Base-by-base conservation (phyloP, 2,113 vertebrate species). In the Ascaphus truei region DNA sequence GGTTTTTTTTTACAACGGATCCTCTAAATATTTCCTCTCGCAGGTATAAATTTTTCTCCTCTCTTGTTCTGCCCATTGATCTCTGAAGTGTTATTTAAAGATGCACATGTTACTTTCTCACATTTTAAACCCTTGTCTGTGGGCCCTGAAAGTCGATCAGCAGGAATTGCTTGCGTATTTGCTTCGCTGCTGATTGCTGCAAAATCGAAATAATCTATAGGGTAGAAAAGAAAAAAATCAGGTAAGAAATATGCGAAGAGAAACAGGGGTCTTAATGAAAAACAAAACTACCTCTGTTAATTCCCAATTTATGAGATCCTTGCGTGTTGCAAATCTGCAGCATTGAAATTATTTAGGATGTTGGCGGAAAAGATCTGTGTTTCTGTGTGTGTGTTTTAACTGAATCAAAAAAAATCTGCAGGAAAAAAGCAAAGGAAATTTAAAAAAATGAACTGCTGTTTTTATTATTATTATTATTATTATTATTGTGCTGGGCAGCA, bases 61-160 rank as follows among this genome's bases (percentile, higher is more conserved):
- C 25, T 5, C 33, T 29, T 65, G 16, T 34, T 34, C 5, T 15
- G 7, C 30, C 47, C 62, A 84, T 84, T 72, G 80, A 84, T 83
- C 77, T 77, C 39, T 55, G 75, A 81, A 84, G 81, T 83, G 79
- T 84, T 84, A 84, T 84, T 84, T 83, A 84, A 84, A 81, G 79
- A 77, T 80, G 81, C 79, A 80, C 82, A 81, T 81, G 81, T 83
- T 77, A 79, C 77, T 84, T 84, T 83, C 82, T 81, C 82, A 80
- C 80, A 83, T 84, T 83, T 84, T 84, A 83, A 81, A 81, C 75
- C 81, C 81, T 83, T 80, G 81, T 83, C 81, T 83, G 82, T n/a
- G 79, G 81, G 82, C 79, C 78, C 78, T 78, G 80, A 77, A 77
- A 84, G 82, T 84, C 82, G 82, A 84, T 84, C 74, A 68, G 79